Evolutionary conservation across 2,113 vertebrate species (phyloP).

Genomic region (Haemorhous mexicanus): DNA sequence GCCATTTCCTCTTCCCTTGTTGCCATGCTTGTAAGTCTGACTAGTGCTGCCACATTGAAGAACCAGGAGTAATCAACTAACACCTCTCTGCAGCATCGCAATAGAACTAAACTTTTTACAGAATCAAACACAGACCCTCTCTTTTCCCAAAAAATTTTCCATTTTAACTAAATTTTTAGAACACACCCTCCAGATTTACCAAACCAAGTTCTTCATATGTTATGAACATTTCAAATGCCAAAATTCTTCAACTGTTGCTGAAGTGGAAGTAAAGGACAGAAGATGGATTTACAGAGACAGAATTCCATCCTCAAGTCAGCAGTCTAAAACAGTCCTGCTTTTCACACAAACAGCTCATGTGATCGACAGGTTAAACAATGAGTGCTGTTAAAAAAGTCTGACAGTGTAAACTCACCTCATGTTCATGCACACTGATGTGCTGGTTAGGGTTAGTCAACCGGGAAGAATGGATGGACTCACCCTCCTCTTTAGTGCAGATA

Average conservation of each 20-base stretch:
- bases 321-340: background rate
- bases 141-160: background rate
- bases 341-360: background rate
- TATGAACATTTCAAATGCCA: background rate
- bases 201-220: background rate
- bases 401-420: background rate
- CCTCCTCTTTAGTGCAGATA: background rate
- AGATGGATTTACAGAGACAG: background rate
- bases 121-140: background rate
- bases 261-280: background rate
- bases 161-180: background rate
- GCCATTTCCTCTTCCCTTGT: background rate
- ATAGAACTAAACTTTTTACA: background rate
- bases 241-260: background rate
- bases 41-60: background rate
- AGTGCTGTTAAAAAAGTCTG: background rate
- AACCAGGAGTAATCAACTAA: background rate
- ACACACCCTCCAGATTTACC: background rate
- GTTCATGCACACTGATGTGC: background rate
- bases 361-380: background rate
- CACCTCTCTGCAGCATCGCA: background rate
- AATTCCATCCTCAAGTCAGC: background rate
- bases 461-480: background rate
- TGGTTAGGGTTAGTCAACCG: background rate
- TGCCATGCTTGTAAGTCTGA: fast-evolving